phyloP scores from a whole-genome alignment of 2,888 invertebrate species.

The Tridacna gigas region DNA sequence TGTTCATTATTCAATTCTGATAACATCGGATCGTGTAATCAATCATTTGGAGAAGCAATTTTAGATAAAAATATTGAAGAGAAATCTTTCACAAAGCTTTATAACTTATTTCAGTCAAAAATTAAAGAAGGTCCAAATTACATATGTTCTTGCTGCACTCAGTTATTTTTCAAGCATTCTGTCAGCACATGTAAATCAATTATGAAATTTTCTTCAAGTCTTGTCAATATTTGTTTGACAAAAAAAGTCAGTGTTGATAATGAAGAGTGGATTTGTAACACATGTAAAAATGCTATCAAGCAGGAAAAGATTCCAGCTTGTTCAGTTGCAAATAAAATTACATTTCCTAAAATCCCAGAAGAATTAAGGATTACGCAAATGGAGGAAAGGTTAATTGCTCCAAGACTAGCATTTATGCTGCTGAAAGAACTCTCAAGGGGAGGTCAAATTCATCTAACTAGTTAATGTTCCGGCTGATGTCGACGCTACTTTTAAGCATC shows the following conservation, averaged over 20 bases:
- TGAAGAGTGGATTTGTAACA: conserved; percentile 42
- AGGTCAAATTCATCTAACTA: conserved; percentile 62
- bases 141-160: neutral
- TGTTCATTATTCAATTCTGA: too few species aligned
- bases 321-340: conserved; percentile 39
- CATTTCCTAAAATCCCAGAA: conserved; percentile 47
- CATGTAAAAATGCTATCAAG: conserved; percentile 38
- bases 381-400: conserved; percentile 82
- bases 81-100: neutral
- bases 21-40: too few species aligned
- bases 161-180: neutral
- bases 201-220: neutral
- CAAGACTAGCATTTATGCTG: conserved; percentile 82
- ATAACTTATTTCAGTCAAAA: neutral
- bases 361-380: conserved; percentile 61
- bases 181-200: neutral
- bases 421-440: conserved; percentile 76
- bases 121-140: neutral
- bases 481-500: conserved; percentile 35
- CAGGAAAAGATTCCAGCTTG: conserved; percentile 45
- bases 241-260: neutral
- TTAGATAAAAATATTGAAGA: too few species aligned
- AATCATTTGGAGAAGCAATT: too few species aligned
- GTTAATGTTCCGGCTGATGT: conserved; percentile 68
- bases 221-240: neutral